Base-by-base conservation (phyloP, 2,113 vertebrate species). In the Mionectes macconnelli region DNA sequence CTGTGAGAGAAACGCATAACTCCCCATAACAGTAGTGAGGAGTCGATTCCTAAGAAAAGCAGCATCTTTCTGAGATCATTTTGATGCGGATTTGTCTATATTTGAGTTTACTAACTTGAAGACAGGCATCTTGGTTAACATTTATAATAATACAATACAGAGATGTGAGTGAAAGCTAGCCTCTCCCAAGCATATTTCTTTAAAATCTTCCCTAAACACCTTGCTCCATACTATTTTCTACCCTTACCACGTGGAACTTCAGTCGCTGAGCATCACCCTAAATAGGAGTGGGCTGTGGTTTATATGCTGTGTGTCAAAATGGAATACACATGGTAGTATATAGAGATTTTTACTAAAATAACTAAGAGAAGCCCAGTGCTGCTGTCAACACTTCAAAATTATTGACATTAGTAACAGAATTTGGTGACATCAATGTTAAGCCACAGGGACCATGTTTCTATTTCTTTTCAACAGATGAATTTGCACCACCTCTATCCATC, bases 401-500 rank as follows among this genome's bases (percentile, higher is more conserved):
- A 57, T 4, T 68, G 10, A 56, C 18, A 60, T 60, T 19, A 45
- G 8, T 21, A 78, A 60, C 39, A 82, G 56, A 55, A 84, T 72
- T 84, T 47, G 49, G 14, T 6, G 3, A 55, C 33, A 39, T 18
- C 50, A 30, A 2, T 35, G 53, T 64, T 60, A 66, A 63, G 14
- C 20, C 42, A 59, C 23, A 50, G 15, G 30, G 28, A 66, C 12
- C 31, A 49, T 12, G 52, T 87, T 40, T 69, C n/a, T 31, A 7
- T 85, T 82, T 90, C 28, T 47, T 82, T 87, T 87, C 24, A 72
- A 33, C 53, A 80, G 44, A 17, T 45, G 8, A 25, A 78, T 33
- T 17, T 25, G 42, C 0, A 0, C 33, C 23, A 60, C 33, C n/a
- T 50, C 4, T 4, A 39, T 53, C 22, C 39, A 12, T 27, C 2